Evolutionary conservation across 2,113 vertebrate genomes (phyloP), one percentile per base, ranked within the genome.

Genomic region (Antechinus stuartii): DNA sequence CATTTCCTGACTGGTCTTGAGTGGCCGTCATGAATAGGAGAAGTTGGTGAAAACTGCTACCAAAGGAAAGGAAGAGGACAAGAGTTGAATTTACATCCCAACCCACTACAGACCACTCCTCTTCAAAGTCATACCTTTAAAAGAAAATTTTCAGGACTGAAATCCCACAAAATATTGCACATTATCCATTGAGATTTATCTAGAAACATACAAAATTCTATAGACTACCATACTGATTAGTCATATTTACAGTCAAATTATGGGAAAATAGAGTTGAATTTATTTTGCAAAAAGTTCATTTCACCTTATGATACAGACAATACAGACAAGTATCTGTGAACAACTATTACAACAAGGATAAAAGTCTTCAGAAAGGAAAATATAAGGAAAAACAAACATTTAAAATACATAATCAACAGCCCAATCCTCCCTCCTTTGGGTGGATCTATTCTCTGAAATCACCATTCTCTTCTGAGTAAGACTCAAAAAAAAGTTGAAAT

Each of bases 291-390:
- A 27, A 84, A 91, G 96, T 61, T 49, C 92, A 47, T 90, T 93
- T 92, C 55, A 91, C 10, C 61, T 46, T n/a, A 49, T 84, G 22
- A 47, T 53, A 91, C 93, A 90, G 89, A 61, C 93, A 94, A 95
- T 90, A 46, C 90, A 94, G 61, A 93, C 92, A 42, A 91, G 93
- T 90, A 92, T 95, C n/a, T 30, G 93, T 93, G 53, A 92, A 91
- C 93, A 55, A 94, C 68, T 93, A 91, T 84, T n/a, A 93, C 94
- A 35, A 76, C 96, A 92, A 55, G 19, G 26, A 93, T 90, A 93
- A 89, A 52, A 25, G 0, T 0, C 89, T 91, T 94, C 56, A 90
- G 25, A 61, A 94, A 91, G 42, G 50, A 91, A 95, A 93, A 19
- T 57, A n/a, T 91, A 93, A 90, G 54, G 49, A 95, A 84, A 96